Conservation (phyloP, 2,888 invertebrate genomes). For the Acrobasis suavella region DNA sequence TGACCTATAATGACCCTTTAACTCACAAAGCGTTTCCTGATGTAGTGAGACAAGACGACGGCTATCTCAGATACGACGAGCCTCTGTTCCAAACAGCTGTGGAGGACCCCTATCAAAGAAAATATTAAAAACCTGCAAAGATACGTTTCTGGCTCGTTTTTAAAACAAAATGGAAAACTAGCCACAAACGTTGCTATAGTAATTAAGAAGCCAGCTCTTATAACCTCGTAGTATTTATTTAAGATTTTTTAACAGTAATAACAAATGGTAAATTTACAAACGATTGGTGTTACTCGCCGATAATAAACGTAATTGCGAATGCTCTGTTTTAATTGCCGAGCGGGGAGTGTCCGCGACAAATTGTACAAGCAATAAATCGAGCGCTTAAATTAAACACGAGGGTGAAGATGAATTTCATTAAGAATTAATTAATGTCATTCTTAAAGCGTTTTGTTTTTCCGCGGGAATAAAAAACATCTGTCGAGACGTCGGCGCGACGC, state of each 20-base stretch:
- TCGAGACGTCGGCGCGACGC: constrained; percentile 67
- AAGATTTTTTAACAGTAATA: constrained; percentile 18
- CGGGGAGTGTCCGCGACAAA: constrained; percentile 68
- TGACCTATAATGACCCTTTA: constrained; percentile 57
- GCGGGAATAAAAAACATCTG: constrained; percentile 81
- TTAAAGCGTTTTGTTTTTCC: constrained; percentile 80
- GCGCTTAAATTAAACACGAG: constrained; percentile 78
- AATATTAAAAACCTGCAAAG: constrained; percentile 52
- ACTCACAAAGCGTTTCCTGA: constrained; percentile 65
- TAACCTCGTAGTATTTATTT: constrained; percentile 47
- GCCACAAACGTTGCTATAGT: constrained; percentile 36
- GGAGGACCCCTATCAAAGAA: constrained; percentile 73
- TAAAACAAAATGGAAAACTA: constrained; percentile 44
- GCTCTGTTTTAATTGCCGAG: constrained; percentile 65
- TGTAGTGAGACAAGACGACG: constrained; percentile 61
- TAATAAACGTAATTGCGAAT: constrained; percentile 75
- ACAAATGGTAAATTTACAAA: constrained; percentile 42
- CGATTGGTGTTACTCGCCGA: constrained; percentile 59
- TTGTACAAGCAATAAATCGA: constrained; percentile 80
- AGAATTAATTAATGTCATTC: constrained; percentile 83
- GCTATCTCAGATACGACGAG: constrained; percentile 69
- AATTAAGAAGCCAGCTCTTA: constrained; percentile 25
- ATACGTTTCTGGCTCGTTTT: constrained; percentile 46
- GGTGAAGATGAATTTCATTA: constrained; percentile 83
- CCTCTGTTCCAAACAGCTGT: constrained; percentile 69